Evolutionary conservation across 2,113 vertebrate species (phyloP).

Genomic region (Notiomystis cincta): DNA sequence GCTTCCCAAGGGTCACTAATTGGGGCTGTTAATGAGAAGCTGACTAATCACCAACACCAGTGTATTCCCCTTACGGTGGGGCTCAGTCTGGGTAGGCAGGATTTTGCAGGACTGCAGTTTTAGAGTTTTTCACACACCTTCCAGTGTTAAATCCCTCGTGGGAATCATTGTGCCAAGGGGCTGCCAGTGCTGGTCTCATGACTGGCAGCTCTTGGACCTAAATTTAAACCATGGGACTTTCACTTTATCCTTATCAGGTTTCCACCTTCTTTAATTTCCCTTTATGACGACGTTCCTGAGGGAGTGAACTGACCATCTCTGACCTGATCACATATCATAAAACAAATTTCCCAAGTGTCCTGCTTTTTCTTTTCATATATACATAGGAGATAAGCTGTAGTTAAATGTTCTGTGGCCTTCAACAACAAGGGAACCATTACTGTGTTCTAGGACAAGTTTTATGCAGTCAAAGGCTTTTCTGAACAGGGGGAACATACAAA

Average conservation of each 20-base stretch:
- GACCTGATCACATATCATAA: constrained; percentile 17
- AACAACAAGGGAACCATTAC: constrained; percentile 44
- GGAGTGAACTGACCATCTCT: constrained; percentile 11
- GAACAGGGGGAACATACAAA: not conserved
- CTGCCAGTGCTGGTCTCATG: not conserved
- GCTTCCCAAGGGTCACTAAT: constrained; percentile 4
- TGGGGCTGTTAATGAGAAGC: constrained; percentile 7
- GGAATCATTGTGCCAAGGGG: not conserved
- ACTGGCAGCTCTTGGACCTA: not conserved
- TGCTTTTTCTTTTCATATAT: constrained; percentile 45
- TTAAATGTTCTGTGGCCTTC: constrained; percentile 76
- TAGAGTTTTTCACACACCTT: not conserved
- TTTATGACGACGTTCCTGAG: not conserved
- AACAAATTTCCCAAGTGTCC: constrained; percentile 67
- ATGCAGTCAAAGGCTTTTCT: constrained; percentile 39
- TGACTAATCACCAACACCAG: not conserved
- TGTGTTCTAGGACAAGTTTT: constrained; percentile 51
- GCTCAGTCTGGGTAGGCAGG: not conserved
- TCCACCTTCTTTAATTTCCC: constrained; percentile 49
- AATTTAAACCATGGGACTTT: not conserved
- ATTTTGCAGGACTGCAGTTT: not conserved
- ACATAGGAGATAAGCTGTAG: constrained; percentile 27
- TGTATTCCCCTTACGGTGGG: not conserved
- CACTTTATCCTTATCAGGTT: not conserved
- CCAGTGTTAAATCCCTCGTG: not conserved